These are phyloP conservation scores for Passer montanus DNA, from an alignment of 2,113 vertebrate genomes.

Conservation along the genomic window DNA sequence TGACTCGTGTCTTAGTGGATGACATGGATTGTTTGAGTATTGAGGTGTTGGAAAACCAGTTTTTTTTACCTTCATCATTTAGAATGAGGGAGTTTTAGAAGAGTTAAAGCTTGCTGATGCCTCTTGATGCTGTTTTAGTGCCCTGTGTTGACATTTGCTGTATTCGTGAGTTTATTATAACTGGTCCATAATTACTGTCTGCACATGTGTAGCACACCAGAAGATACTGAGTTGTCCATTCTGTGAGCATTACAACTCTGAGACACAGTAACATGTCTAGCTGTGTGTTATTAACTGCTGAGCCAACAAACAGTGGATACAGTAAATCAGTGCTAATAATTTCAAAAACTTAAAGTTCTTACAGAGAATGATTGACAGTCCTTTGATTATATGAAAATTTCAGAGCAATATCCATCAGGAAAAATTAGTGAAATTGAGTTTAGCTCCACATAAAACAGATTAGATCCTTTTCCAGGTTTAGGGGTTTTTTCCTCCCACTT, in stretches of 20 bases:
- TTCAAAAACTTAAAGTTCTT: background rate
- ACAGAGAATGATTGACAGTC: background rate
- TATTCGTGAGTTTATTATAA: background rate
- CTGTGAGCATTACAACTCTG: background rate
- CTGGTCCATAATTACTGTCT: background rate
- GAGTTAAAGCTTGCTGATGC: background rate
- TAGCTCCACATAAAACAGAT: background rate
- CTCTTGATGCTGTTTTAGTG: background rate
- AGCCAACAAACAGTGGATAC: background rate
- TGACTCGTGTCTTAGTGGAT: background rate
- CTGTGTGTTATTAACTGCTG: background rate
- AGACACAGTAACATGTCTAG: background rate
- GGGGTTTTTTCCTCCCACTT: rapidly evolving
- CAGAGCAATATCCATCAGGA: background rate
- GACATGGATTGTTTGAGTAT: background rate
- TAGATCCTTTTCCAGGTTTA: background rate
- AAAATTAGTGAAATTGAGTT: background rate
- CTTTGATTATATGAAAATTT: background rate
- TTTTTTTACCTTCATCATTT: background rate
- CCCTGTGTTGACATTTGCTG: background rate
- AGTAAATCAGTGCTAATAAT: background rate
- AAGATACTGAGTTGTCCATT: background rate
- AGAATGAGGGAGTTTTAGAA: background rate
- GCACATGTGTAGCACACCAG: rapidly evolving
- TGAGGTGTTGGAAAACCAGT: background rate